Base-by-base conservation (phyloP, 2,888 invertebrate species). In the Cenopis cana region DNA sequence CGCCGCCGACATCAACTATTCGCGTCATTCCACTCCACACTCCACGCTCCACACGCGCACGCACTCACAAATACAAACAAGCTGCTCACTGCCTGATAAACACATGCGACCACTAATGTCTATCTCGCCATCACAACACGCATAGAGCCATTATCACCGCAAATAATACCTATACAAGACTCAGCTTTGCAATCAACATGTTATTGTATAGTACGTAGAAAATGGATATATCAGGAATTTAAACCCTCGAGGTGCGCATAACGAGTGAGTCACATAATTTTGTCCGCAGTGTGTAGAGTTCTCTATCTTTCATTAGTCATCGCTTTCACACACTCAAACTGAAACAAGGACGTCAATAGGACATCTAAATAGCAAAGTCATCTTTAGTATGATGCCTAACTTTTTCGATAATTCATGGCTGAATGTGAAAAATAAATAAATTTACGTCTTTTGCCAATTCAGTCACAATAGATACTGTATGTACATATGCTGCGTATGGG, bases 11-110 rank as follows among this genome's bases (percentile, higher is more conserved):
- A 86, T 87, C 89, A 89, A 87, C 84, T 88, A 90, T 92, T 91
- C 92, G 91, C 92, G 90, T 91, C 90, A 91, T 85, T 83, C 85
- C 85, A 83, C 84, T 85, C 86, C 84, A 86, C 85, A 83, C 84
- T 85, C 86, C 84, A 86, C 85, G 82, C 83, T 86, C 86, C 84
- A 87, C 89, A 90, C 89, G 87, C 86, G 87, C 87, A 89, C 91
- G 87, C 89, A 90, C 87, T 84, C 85, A 88, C 87, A 84, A 87
- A 88, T 86, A 90, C 90, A 89, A 91, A 90, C 89, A 88, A 86
- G 81, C 82, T 81, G 83, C 76, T 81, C 81, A 77, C 80, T 79
- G 75, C 73, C 65, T 85, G 84, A 85, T 85, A 85, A 85, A 86
- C 85, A 87, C 83, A 85, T 83, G 83, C 82, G 81, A 78, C 74